Evolutionary conservation across 2,113 vertebrate species (phyloP).

Genomic region (Sorex fumeus): DNA sequence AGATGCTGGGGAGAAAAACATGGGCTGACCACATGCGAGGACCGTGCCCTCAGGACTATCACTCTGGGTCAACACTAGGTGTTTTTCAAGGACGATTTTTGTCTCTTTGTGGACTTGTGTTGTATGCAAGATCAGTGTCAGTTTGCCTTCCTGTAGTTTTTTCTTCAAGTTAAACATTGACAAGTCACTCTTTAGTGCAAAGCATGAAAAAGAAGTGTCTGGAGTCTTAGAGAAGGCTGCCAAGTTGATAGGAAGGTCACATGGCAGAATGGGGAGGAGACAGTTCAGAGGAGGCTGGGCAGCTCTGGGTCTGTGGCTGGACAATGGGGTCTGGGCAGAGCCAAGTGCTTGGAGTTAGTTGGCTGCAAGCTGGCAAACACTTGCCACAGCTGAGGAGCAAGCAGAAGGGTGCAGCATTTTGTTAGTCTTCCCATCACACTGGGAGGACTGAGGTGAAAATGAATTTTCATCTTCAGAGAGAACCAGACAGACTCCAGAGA

Average conservation of each 20-base stretch:
- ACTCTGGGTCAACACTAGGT: no score
- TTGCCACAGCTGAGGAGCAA: neutral
- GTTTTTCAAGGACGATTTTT: no score
- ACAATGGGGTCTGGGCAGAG: neutral
- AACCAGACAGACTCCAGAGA: neutral
- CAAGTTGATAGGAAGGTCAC: neutral
- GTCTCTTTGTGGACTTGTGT: no score
- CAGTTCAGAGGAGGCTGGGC: neutral
- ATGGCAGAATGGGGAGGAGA: neutral
- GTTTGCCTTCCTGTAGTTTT: neutral
- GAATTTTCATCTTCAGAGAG: neutral
- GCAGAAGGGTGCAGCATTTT: neutral
- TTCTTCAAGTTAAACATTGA: neutral
- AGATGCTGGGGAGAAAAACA: no score
- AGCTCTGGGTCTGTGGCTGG: neutral
- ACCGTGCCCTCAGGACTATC: no score
- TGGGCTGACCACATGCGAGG: no score
- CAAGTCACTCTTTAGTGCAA: conserved; percentile 6
- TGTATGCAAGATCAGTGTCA: neutral
- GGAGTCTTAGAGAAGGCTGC: neutral
- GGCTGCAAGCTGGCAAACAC: neutral
- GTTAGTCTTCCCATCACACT: neutral
- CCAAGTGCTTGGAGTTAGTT: neutral
- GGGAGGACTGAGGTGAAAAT: neutral
- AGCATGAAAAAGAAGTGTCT: neutral